These are phyloP conservation scores for Daphoenositta chrysoptera DNA, from an alignment of 2,113 vertebrate genomes.

Conservation along the genomic window DNA sequence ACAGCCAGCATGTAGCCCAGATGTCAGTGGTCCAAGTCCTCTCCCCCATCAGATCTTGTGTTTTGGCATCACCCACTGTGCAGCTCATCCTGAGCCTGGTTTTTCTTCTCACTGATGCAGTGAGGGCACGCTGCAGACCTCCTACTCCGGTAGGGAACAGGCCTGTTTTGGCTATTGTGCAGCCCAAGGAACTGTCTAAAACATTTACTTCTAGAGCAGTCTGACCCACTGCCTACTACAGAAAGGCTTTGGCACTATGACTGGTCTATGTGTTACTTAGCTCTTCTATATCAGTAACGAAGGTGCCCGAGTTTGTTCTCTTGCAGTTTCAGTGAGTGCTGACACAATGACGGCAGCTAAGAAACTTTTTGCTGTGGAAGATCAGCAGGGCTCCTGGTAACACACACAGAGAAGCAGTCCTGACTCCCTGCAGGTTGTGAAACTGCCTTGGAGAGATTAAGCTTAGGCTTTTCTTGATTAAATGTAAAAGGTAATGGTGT, in stretches of 20 bases:
- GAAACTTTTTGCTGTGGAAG: slow-evolving; percentile 1
- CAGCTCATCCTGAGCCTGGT: neutral
- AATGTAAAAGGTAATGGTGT: neutral
- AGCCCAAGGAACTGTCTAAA: neutral
- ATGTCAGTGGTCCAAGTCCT: neutral
- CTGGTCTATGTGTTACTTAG: neutral
- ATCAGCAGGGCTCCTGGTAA: neutral
- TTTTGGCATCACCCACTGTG: neutral
- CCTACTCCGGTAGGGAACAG: neutral
- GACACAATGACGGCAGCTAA: neutral
- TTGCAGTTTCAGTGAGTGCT: neutral
- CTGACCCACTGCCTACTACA: neutral
- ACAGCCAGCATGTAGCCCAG: neutral
- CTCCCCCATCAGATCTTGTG: neutral
- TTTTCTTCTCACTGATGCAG: neutral
- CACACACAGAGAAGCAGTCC: neutral
- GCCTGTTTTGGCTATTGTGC: neutral
- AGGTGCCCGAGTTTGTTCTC: neutral
- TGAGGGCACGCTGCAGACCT: neutral
- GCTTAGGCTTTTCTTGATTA: neutral
- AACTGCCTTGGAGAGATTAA: neutral
- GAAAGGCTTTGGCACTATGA: neutral
- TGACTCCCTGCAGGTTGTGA: neutral
- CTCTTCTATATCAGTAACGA: neutral
- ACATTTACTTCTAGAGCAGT: neutral